Evolutionary conservation across 2,797 vertebrate species (phyloP).

Genomic region (Myotis vivesi): DNA sequence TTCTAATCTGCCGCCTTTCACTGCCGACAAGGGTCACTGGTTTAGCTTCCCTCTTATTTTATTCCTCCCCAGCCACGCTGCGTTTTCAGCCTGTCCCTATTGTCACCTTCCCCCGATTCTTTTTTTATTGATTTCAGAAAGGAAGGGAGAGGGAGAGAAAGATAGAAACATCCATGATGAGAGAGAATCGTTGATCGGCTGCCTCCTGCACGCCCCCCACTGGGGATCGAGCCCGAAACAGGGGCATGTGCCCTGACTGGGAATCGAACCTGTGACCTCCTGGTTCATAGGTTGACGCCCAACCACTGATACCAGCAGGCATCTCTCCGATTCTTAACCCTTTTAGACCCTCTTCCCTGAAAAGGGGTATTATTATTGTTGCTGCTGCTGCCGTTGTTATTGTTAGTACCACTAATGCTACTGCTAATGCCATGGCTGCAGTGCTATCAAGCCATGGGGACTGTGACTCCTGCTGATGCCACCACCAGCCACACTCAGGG

Average conservation of each 20-base stretch:
- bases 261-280: too few relatives aligned
- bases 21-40: conserved; percentile 96
- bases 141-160: too few relatives aligned
- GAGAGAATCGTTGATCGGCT: too few relatives aligned
- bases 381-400: too few relatives aligned
- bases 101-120: conserved; percentile 68
- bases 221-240: too few relatives aligned
- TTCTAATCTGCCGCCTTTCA: conserved; percentile 98
- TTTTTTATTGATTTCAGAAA: too few relatives aligned
- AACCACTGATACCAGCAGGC: too few relatives aligned
- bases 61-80: conserved; percentile 89
- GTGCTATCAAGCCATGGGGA: rapidly evolving
- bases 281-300: too few relatives aligned
- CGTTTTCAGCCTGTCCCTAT: conserved; percentile 71
- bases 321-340: conserved; percentile 76
- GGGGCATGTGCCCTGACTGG: too few relatives aligned
- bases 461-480: rapidly evolving
- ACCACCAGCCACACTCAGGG: rapidly evolving
- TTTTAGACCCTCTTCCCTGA: conserved; percentile 56
- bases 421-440: rapidly evolving
- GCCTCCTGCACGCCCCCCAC: too few relatives aligned
- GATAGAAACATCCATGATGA: too few relatives aligned
- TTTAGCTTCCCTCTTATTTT: conserved; percentile 95
- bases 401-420: rapidly evolving
- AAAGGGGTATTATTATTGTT: neutral